Percentiles rank a stretch among this genome's conserved stretches.
Conservation (phyloP, 1,140 invertebrate genomes). For the Drosophila virilis region DNA sequence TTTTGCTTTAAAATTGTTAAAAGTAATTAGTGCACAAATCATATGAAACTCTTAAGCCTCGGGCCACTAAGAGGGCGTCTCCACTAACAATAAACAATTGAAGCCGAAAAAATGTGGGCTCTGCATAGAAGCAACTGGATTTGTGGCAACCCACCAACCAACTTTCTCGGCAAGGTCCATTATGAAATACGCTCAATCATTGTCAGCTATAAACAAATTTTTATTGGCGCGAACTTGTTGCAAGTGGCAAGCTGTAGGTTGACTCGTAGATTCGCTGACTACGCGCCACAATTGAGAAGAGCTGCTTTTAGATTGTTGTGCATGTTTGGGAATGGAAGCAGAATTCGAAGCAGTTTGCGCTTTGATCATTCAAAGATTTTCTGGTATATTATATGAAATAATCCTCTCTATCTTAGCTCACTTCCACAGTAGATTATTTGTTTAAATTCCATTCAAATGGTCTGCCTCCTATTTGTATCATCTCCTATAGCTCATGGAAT, state of each 20-base stretch:
- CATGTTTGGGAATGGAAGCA: too few species aligned
- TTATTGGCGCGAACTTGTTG: slow-evolving; percentile 25
- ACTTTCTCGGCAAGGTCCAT: slow-evolving; percentile 38
- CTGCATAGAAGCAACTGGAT: background rate
- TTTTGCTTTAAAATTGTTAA: slow-evolving; percentile 49
- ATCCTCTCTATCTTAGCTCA: too few species aligned
- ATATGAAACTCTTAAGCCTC: slow-evolving; percentile 22
- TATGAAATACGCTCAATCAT: slow-evolving; percentile 68
- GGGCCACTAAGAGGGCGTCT: slow-evolving; percentile 58
- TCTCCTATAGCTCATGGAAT: background rate
- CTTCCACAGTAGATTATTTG: too few species aligned
- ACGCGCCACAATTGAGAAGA: slow-evolving; percentile 6
- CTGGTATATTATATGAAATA: too few species aligned
- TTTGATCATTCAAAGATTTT: too few species aligned
- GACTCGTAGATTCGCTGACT: background rate
- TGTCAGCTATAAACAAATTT: slow-evolving; percentile 75
- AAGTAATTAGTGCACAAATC: slow-evolving; percentile 69
- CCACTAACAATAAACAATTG: background rate
- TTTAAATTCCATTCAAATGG: too few species aligned
- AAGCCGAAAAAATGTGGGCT: slow-evolving; percentile 2
- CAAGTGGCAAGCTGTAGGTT: background rate
- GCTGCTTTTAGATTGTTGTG: background rate
- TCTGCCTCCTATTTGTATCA: too few species aligned
- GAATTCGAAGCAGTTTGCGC: too few species aligned
- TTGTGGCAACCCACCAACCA: slow-evolving; percentile 21